A percentile compares a stretch with the other conserved stretches of the same genome.
Evolutionary conservation across 2,113 vertebrate species (phyloP).

Genomic region (Cheirogaleus medius): DNA sequence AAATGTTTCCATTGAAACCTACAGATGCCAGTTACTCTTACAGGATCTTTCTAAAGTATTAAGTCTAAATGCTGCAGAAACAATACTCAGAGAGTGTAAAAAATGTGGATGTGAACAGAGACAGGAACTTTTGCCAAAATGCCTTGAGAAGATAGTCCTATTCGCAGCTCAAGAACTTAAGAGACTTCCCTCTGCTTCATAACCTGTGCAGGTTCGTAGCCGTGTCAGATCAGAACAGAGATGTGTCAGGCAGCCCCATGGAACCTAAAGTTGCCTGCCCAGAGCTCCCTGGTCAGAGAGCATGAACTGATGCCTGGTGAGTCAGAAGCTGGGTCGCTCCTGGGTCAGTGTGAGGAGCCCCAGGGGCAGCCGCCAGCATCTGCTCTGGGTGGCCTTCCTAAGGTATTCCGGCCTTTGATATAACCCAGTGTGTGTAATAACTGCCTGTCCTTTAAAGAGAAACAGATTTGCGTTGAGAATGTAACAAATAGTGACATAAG

Average conservation of each 20-base stretch:
- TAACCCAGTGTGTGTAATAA: background rate
- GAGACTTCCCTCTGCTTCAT: background rate
- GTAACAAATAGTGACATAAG: background rate
- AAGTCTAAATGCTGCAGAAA: background rate
- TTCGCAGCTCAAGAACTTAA: background rate
- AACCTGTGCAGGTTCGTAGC: background rate
- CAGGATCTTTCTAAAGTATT: background rate
- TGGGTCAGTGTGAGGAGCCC: background rate
- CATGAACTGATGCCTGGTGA: background rate
- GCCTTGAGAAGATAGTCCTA: background rate
- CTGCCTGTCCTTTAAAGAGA: conserved; percentile 44
- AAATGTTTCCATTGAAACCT: background rate
- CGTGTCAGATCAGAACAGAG: background rate
- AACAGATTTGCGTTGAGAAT: conserved; percentile 45
- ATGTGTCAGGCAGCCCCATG: background rate
- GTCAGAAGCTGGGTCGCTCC: background rate
- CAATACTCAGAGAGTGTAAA: background rate
- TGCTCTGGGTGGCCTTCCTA: background rate
- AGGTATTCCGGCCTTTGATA: conserved; percentile 28
- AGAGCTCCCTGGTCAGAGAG: conserved; percentile 7
- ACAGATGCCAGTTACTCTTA: background rate
- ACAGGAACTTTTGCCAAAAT: background rate
- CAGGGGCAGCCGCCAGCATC: background rate
- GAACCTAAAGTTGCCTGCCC: background rate
- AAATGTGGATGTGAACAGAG: background rate